Evolutionary conservation across 1,140 invertebrate genomes (phyloP), one percentile per base, ranked within the genome.

Genomic region (Agrilus planipennis): DNA sequence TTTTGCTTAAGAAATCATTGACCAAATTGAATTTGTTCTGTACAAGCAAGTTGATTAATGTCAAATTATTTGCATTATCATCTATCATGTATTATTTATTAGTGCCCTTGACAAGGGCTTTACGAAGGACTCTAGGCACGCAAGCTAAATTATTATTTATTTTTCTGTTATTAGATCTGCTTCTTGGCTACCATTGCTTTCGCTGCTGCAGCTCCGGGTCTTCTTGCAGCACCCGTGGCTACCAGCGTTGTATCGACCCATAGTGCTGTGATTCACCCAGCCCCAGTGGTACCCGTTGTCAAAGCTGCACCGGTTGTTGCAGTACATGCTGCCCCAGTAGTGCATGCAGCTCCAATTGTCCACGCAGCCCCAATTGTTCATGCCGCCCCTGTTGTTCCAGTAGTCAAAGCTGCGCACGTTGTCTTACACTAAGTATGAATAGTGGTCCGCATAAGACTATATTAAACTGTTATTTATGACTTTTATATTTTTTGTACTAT

Each of bases 161-260:
- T 34, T 39, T 22, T 34, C 10, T 18, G 11, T 45, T 49, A 52
- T 11, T 54, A 70, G 68, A 47, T 70, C 38, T 61, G 62, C 41
- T 61, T 72, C 55, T 56, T 62, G 35, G 65, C 67, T 42, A 46
- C 73, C 49, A 54, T 73, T 54, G 70, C 71, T 42, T 69, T 63
- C 51, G 70, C 68, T 39, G 63, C 64, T 27, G 68, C 66, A 51
- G 65, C 65, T 39, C 60, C 66, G 40, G 55, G 65, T 29, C 34
- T 68, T 21, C 41, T 54, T 12, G 60, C 59, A 54, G 55, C 58
- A 35, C 62, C 64, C 41, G 44, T 71, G 44, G 52, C 70, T 47
- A 68, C 69, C 37, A 65, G 62, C 49, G 68, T 65, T 37, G 61
- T 60, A 22, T 64, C 64, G 51, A 63, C 63, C 42, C 60, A 64